phyloP scores from a whole-genome alignment of 2,797 vertebrate species.

The Okamejei kenojei region DNA sequence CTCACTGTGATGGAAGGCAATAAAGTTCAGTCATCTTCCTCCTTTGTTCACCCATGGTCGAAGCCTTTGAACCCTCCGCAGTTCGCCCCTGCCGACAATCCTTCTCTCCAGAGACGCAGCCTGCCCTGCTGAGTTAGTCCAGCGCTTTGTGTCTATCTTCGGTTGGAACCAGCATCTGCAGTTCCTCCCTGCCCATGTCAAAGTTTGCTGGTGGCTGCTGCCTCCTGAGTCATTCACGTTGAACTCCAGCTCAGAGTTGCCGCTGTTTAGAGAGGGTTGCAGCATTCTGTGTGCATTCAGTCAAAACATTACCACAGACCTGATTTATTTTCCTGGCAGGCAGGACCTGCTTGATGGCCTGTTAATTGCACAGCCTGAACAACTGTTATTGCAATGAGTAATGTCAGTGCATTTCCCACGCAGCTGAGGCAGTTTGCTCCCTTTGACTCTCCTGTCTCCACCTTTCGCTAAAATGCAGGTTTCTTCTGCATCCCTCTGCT shows the following conservation, averaged over 20 bases:
- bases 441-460: neutral
- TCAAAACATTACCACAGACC: constrained; percentile 32
- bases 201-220: neutral
- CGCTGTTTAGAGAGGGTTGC: neutral
- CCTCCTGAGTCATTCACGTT: neutral
- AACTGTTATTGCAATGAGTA: constrained; percentile 20
- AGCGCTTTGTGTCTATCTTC: too few relatives aligned
- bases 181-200: neutral
- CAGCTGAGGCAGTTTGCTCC: too few relatives aligned
- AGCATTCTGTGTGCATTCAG: constrained; percentile 3
- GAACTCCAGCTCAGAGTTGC: neutral
- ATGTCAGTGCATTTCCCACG: constrained; percentile 12
- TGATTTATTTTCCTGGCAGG: constrained; percentile 30
- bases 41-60: too few relatives aligned
- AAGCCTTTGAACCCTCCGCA: too few relatives aligned
- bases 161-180: too few relatives aligned
- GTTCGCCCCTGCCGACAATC: too few relatives aligned
- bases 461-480: neutral
- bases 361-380: constrained; percentile 36
- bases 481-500: too few relatives aligned
- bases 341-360: neutral
- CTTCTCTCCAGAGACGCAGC: too few relatives aligned
- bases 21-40: too few relatives aligned
- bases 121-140: too few relatives aligned
- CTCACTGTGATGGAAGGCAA: too few relatives aligned